Conservation (phyloP, 1,140 invertebrate genomes). For the Caenorhabditis inopinata region DNA sequence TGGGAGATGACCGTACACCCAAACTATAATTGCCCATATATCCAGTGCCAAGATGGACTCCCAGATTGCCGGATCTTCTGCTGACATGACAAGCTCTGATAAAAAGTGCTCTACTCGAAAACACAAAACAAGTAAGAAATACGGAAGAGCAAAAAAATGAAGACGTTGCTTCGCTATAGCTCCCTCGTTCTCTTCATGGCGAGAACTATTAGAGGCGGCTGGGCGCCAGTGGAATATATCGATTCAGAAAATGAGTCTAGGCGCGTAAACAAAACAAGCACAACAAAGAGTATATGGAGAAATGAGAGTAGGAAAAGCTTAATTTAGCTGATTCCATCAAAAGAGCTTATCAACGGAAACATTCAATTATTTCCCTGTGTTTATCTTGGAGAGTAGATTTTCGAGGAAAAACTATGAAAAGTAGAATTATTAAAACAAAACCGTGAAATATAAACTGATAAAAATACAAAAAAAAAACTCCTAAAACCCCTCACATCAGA, state of each 20-base stretch:
- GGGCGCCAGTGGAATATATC: neutral
- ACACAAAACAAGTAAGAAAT: neutral
- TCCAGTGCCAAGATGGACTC: conserved; percentile 22
- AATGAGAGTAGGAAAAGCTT: no score
- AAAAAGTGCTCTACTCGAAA: neutral
- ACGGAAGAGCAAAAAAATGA: conserved; percentile 1
- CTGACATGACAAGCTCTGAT: neutral
- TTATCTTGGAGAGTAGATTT: no score
- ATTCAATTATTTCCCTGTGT: no score
- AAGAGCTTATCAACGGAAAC: no score
- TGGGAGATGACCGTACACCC: conserved; percentile 18
- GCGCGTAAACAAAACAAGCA: no score
- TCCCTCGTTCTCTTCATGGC: neutral
- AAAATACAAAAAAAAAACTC: no score
- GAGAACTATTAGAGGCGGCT: neutral
- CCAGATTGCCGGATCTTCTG: conserved; percentile 12
- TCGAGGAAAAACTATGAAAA: no score
- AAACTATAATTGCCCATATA: neutral
- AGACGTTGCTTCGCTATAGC: neutral
- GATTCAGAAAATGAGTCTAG: neutral
- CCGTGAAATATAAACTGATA: no score
- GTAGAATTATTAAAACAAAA: no score
- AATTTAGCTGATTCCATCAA: no score
- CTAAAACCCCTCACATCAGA: no score
- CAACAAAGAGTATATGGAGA: no score